Evolutionary conservation across 2,888 invertebrate species (phyloP).

Genomic region (Callyntrura sp.): DNA sequence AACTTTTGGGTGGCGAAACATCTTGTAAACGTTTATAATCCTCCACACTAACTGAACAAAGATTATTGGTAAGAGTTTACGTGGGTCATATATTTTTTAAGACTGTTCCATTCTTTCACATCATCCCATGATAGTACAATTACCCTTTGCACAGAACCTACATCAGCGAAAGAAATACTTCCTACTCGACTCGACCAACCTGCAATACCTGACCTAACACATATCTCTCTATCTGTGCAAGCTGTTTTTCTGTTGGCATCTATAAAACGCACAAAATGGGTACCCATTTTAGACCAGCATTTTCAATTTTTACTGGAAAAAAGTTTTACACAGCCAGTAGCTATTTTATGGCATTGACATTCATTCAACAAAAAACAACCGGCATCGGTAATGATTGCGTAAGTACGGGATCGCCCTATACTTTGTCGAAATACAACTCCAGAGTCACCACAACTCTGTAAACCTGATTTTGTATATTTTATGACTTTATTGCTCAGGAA

Average conservation of each 20-base stretch:
- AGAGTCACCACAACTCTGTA: background rate
- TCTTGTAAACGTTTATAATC: conserved; percentile 37
- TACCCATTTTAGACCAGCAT: background rate
- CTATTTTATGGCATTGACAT: conserved; percentile 72
- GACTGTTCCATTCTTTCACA: background rate
- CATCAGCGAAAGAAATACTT: conserved; percentile 4
- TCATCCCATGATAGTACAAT: conserved; percentile 2
- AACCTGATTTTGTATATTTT: conserved; percentile 78
- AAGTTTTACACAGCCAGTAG: conserved; percentile 17
- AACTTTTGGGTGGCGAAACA: conserved; percentile 62
- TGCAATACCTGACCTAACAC: conserved; percentile 61
- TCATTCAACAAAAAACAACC: conserved; percentile 41
- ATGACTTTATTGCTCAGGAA: conserved; percentile 80
- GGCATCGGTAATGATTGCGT: background rate
- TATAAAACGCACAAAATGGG: background rate
- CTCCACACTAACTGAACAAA: background rate
- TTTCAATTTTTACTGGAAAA: conserved; percentile 62
- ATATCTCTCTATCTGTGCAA: background rate
- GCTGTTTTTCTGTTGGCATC: background rate
- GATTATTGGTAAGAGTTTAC: conserved; percentile 16
- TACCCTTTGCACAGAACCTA: conserved; percentile 20
- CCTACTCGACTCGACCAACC: background rate
- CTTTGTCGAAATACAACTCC: background rate
- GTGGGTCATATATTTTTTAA: conserved; percentile 40
- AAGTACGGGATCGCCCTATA: background rate